These are phyloP conservation scores for Leptosomus discolor DNA, from an alignment of 2,113 vertebrate genomes.

Conservation along the genomic window DNA sequence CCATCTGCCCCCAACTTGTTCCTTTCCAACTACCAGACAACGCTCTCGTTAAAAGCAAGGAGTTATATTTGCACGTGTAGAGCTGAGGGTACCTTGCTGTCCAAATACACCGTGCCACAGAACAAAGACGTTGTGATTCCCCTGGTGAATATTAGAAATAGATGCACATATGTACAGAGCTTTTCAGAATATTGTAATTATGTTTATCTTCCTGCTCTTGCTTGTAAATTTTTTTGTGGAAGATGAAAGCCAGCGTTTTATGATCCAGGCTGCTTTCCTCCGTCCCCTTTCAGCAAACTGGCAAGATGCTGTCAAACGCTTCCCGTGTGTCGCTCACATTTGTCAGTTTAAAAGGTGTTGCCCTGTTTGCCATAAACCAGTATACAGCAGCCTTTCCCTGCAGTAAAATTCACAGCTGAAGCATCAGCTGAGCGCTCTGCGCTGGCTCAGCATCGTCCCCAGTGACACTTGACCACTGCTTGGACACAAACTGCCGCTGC, in stretches of 20 bases:
- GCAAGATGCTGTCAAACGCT: not conserved
- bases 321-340: not conserved
- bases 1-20: fast-evolving
- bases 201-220: slow-evolving; percentile 27
- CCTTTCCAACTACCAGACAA: not conserved
- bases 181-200: not conserved
- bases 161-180: not conserved
- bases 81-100: not conserved
- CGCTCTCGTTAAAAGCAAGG: fast-evolving
- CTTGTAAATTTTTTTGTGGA: not conserved
- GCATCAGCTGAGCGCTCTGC: not conserved
- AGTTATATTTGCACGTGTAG: not conserved
- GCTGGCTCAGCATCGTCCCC: not conserved
- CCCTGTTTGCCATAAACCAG: not conserved
- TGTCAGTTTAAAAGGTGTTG: slow-evolving; percentile 17
- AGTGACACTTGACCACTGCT: not conserved
- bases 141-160: not conserved
- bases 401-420: not conserved
- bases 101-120: not conserved
- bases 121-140: not conserved
- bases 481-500: not conserved
- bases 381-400: not conserved
- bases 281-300: not conserved
- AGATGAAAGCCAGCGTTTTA: not conserved
- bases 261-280: not conserved